Base-by-base conservation (phyloP, 2,888 invertebrate genomes). In the Troilus luridus region DNA sequence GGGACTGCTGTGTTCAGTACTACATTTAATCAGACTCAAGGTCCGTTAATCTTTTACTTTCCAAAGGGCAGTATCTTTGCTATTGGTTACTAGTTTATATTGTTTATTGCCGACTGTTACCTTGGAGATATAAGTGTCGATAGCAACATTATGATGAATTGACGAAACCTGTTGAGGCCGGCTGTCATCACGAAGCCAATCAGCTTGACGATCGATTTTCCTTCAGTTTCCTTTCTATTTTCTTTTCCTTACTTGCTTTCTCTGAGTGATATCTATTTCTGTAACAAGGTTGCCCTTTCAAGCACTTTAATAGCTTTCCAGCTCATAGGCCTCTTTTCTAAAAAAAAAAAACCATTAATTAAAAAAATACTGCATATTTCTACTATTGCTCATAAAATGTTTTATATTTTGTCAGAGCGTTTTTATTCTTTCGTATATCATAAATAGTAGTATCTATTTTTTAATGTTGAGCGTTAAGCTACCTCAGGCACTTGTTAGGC, bases 171-270 rank as follows among this genome's bases (percentile, higher is more conserved):
- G 72, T 77, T 77, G 72, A 41, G 14, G 41, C 72, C 1, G 27
- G 7, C 72, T 77, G 72, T 77, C 41, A 77, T 77, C 24, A 67
- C 14, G 67, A 27, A 77, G 41, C 72, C 72, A 77, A 77, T 77
- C 72, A 41, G 72, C 17, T 77, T 8, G 27, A 19, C 17, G 27
- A 77, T 77, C 72, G 72, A 27, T 77, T 17, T 41, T 21, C 27
- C 24, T 77, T 41, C 72, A 77, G 8, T 8, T 10, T 77, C 7
- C 72, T 41, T 77, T 77, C 7, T 77, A 77, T 27, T 77, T 77
- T 77, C 17, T 17, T 77, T 77, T 41, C 41, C 72, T 77, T 77
- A 41, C 17, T 77, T 77, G 27, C 41, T 27, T 77, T 41, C 72
- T 8, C 41, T 77, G 8, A 77, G 19, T 41, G 72, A 77, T 24